These are phyloP conservation scores for Cyanocitta stelleri DNA, from an alignment of 2,113 vertebrate species.

Conservation along the genomic window DNA sequence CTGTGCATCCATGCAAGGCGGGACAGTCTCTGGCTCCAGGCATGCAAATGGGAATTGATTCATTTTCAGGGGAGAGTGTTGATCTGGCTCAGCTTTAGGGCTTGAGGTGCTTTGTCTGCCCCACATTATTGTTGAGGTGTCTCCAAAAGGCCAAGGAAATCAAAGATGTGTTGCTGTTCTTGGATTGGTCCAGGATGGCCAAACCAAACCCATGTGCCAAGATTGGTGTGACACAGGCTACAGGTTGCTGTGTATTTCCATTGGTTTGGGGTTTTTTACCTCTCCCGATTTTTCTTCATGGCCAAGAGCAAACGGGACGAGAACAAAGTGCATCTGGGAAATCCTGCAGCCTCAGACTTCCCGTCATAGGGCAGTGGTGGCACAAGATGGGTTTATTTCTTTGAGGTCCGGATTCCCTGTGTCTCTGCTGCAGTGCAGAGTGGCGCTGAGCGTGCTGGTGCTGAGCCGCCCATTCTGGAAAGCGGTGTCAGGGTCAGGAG, in stretches of 20 bases:
- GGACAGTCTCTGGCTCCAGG: not conserved
- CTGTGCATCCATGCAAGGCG: rapidly evolving
- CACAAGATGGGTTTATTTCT: not conserved
- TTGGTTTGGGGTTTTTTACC: not conserved
- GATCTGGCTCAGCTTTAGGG: not conserved
- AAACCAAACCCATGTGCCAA: not conserved
- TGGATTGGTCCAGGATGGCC: not conserved
- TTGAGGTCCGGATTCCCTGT: not conserved
- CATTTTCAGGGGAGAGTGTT: not conserved
- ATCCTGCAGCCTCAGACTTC: not conserved
- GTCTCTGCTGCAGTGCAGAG: rapidly evolving
- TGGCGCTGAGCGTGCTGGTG: not conserved
- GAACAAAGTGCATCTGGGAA: not conserved
- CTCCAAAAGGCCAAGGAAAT: not conserved
- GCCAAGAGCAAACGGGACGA: rapidly evolving
- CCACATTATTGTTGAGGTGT: rapidly evolving
- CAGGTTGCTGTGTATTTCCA: not conserved
- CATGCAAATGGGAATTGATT: not conserved
- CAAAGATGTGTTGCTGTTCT: not conserved
- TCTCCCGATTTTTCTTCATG: not conserved
- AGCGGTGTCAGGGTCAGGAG: rapidly evolving
- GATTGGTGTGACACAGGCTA: rapidly evolving
- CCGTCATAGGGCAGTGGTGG: rapidly evolving
- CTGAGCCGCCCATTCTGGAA: not conserved
- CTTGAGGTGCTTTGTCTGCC: not conserved